Conservation (phyloP, 2,797 vertebrate species). For the Masticophis lateralis region DNA sequence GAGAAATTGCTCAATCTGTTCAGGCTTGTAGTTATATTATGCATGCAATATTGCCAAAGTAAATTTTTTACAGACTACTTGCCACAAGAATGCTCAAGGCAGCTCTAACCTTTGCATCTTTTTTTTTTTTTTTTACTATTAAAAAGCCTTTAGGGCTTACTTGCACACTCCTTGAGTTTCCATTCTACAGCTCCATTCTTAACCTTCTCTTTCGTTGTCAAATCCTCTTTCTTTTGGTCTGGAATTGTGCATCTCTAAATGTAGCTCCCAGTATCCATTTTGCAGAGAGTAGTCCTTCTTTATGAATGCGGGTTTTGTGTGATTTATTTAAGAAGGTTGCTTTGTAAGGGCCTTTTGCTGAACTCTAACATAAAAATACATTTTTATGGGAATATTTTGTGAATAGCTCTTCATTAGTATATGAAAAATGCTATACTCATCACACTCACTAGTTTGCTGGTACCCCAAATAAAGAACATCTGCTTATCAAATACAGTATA, state of each 20-base stretch:
- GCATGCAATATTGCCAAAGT: conserved; percentile 5
- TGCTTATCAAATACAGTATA: conserved; percentile 63
- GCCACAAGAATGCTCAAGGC: neutral
- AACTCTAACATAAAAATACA: conserved; percentile 71
- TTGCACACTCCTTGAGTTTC: conserved; percentile 60
- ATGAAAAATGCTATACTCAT: conserved; percentile 69
- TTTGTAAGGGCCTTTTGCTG: conserved; percentile 67
- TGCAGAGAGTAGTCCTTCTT: conserved; percentile 62
- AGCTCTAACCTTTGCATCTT: conserved; percentile 36
- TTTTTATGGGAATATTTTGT: conserved; percentile 45
- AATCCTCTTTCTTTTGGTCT: conserved; percentile 65
- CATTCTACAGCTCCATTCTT: conserved; percentile 61
- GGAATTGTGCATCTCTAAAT: conserved; percentile 67
- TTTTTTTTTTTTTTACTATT: conserved; percentile 19
- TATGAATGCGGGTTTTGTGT: conserved; percentile 77
- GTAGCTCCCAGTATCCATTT: conserved; percentile 57
- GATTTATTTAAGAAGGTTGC: conserved; percentile 68
- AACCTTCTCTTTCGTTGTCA: conserved; percentile 60
- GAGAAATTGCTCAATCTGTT: neutral
- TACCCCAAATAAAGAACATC: conserved; percentile 66
- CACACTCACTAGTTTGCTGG: conserved; percentile 65
- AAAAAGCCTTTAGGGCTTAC: conserved; percentile 52
- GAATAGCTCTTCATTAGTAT: conserved; percentile 65
- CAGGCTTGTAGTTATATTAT: conserved; percentile 1
- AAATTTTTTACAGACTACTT: conserved; percentile 36